Conservation (phyloP, 2,888 invertebrate genomes). For the Altica lythri region DNA sequence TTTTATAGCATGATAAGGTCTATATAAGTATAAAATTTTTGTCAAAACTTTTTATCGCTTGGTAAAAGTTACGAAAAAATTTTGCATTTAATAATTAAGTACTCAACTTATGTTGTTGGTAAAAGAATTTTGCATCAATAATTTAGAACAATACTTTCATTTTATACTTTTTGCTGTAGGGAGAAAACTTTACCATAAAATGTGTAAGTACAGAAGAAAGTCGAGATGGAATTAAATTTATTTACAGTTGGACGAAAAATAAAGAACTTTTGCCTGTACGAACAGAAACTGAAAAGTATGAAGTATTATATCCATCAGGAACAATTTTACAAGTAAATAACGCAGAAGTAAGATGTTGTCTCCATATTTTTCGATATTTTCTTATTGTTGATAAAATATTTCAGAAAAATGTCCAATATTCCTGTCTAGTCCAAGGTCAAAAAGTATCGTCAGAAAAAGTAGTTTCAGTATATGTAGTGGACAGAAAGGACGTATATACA, state of each 20-base stretch:
- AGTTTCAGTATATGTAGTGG: slow-evolving; percentile 69
- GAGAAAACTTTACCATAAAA: slow-evolving; percentile 70
- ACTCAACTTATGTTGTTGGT: no score
- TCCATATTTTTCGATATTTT: background rate
- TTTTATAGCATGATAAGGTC: no score
- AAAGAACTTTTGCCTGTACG: slow-evolving; percentile 73
- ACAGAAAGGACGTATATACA: slow-evolving; percentile 63
- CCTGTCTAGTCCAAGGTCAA: slow-evolving; percentile 68
- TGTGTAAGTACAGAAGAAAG: slow-evolving; percentile 75
- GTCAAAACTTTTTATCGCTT: no score
- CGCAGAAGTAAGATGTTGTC: slow-evolving; percentile 65
- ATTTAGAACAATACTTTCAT: background rate
- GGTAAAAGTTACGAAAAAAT: no score
- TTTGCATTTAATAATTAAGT: no score
- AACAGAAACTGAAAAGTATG: slow-evolving; percentile 80
- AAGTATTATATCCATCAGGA: slow-evolving; percentile 82
- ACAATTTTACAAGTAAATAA: slow-evolving; percentile 80
- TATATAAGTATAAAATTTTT: no score
- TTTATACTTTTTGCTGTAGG: slow-evolving; percentile 57
- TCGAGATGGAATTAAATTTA: slow-evolving; percentile 65
- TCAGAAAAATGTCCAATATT: slow-evolving; percentile 70
- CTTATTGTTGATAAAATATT: slow-evolving; percentile 1
- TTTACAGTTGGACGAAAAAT: slow-evolving; percentile 85
- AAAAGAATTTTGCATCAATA: no score
- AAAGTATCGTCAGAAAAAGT: slow-evolving; percentile 61